phyloP scores from a whole-genome alignment of 2,888 invertebrate genomes.

The Nymphalis urticae region DNA sequence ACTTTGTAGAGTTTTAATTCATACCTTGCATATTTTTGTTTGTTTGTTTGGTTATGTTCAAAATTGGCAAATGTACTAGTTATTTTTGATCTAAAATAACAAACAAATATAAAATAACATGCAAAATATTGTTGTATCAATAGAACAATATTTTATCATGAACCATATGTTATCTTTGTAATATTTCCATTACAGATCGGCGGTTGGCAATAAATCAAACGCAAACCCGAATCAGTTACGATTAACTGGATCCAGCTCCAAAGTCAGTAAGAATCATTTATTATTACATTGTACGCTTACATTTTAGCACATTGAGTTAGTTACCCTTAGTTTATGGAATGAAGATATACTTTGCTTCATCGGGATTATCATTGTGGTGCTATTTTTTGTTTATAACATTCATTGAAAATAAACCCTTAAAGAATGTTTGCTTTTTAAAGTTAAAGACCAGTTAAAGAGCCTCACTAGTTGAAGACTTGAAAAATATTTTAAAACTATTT shows the following conservation, averaged over 20 bases:
- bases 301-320: constrained; percentile 52
- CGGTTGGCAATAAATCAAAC: constrained; percentile 75
- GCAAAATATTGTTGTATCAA: not conserved
- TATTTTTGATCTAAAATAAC: too few species aligned
- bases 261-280: constrained; percentile 99
- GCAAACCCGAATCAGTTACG: constrained; percentile 80
- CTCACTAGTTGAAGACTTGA: not conserved
- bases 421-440: not conserved
- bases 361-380: constrained; percentile 17
- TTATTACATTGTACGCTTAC: constrained; percentile 65
- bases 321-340: constrained; percentile 46
- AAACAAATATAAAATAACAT: too few species aligned
- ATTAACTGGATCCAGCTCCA: constrained; percentile 88
- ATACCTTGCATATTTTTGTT: too few species aligned
- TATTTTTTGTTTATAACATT: constrained; percentile 1
- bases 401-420: not conserved
- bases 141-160: not conserved
- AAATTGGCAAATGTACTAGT: too few species aligned
- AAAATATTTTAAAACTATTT: too few species aligned
- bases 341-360: constrained; percentile 38
- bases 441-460: not conserved
- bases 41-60: too few species aligned
- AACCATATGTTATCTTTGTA: not conserved
- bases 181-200: constrained; percentile 71
- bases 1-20: too few species aligned